phyloP scores from a whole-genome alignment of 2,888 invertebrate genomes.

The Acheta domesticus region DNA sequence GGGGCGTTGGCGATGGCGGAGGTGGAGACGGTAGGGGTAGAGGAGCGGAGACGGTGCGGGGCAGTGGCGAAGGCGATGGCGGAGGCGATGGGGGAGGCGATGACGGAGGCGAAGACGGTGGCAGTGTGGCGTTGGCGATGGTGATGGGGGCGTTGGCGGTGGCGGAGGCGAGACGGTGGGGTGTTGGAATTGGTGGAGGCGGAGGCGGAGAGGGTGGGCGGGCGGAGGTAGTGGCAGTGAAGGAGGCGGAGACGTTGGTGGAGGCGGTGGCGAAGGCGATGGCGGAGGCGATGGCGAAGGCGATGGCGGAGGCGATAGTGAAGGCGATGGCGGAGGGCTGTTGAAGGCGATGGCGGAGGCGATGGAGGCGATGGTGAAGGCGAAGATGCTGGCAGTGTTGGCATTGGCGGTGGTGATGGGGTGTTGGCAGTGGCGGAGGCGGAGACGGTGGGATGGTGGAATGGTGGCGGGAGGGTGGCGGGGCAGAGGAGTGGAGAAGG shows the following conservation, averaged over 20 bases:
- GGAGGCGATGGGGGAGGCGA: neutral
- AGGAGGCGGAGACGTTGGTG: too few relatives aligned
- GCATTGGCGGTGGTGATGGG: neutral
- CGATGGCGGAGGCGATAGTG: neutral
- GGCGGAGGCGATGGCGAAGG: neutral
- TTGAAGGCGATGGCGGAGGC: neutral
- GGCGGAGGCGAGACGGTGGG: neutral
- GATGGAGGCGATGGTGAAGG: neutral
- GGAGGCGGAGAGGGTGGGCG: fast-evolving
- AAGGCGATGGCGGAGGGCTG: neutral
- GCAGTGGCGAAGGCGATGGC: neutral
- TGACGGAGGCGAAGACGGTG: neutral
- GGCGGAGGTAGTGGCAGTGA: too few relatives aligned
- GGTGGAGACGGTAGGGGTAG: too few relatives aligned
- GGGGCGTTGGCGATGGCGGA: neutral
- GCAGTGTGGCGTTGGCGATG: neutral
- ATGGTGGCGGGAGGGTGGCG: neutral
- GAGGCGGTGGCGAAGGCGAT: neutral
- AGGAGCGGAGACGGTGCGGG: too few relatives aligned
- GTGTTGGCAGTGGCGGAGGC: too few relatives aligned
- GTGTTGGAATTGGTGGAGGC: too few relatives aligned
- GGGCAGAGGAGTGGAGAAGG: too few relatives aligned
- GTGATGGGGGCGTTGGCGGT: neutral
- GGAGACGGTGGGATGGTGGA: too few relatives aligned
- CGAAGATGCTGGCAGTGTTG: neutral